Conservation (phyloP, 2,888 invertebrate species). For the Melanotus villosus region DNA sequence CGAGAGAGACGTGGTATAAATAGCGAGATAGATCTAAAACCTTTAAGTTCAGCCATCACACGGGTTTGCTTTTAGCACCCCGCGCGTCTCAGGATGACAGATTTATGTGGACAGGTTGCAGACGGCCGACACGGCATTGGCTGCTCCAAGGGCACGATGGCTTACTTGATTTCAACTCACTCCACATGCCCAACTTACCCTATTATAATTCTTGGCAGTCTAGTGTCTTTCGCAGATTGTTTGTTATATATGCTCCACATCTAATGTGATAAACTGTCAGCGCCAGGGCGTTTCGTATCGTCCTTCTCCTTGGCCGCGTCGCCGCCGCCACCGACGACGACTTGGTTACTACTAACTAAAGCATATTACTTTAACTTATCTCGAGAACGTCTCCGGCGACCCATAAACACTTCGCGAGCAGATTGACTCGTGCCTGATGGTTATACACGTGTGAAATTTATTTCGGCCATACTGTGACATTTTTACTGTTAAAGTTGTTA, state of each 20-base stretch:
- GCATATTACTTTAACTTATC: constrained; percentile 44
- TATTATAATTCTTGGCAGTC: constrained; percentile 61
- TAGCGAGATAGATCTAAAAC: constrained; percentile 60
- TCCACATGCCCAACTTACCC: constrained; percentile 54
- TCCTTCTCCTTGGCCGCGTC: constrained; percentile 51
- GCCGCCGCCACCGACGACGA: constrained; percentile 17
- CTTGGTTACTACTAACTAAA: constrained; percentile 42
- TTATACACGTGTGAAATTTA: constrained; percentile 53
- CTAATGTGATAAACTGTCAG: constrained; percentile 68
- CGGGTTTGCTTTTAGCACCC: constrained; percentile 65
- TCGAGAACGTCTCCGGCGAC: constrained; percentile 49
- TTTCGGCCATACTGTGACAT: constrained; percentile 56
- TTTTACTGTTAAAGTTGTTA: constrained; percentile 65
- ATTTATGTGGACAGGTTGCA: constrained; percentile 70
- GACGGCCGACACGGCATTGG: constrained; percentile 64
- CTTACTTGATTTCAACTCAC: constrained; percentile 48
- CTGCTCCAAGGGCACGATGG: constrained; percentile 54
- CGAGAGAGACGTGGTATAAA: constrained; percentile 53
- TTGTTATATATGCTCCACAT: constrained; percentile 59
- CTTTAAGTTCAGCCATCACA: constrained; percentile 63
- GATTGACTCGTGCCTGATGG: constrained; percentile 51
- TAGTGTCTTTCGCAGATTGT: constrained; percentile 66
- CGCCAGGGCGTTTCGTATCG: constrained; percentile 55
- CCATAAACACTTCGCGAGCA: constrained; percentile 53
- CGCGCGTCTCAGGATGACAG: constrained; percentile 67